These are phyloP conservation scores for Polyergus mexicanus DNA, from an alignment of 1,140 invertebrate genomes.

Conservation along the genomic window DNA sequence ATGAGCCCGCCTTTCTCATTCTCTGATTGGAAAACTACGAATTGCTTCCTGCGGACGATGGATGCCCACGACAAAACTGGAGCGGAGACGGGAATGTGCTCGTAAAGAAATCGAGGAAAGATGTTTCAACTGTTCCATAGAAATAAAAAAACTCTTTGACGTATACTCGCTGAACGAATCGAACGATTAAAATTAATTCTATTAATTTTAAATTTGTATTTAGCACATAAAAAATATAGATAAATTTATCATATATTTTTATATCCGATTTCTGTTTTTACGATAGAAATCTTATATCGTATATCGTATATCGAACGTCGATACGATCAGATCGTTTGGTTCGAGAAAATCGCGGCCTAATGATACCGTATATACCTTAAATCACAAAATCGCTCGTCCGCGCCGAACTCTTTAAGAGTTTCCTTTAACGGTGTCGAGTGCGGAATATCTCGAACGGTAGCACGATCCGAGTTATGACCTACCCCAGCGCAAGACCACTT, in stretches of 20 bases:
- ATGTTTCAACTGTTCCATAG: constrained; percentile 4
- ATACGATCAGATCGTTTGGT: neutral
- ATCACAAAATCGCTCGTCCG: constrained; percentile 41
- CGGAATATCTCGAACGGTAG: constrained; percentile 49
- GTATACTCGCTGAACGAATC: constrained; percentile 4
- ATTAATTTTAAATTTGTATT: neutral
- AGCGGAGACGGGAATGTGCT: constrained; percentile 3
- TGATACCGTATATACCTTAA: constrained; percentile 40
- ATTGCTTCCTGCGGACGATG: constrained; percentile 74
- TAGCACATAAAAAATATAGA: neutral
- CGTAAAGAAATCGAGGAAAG: constrained; percentile 40
- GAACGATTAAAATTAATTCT: neutral
- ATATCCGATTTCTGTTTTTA: neutral
- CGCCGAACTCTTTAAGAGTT: constrained; percentile 56
- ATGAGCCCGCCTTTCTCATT: constrained; percentile 69
- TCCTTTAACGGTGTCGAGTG: constrained; percentile 62
- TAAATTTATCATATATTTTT: neutral
- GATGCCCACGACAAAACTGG: constrained; percentile 64
- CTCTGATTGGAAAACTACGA: constrained; percentile 77
- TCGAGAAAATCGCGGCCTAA: constrained; percentile 41
- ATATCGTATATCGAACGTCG: neutral
- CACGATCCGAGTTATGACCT: constrained; percentile 65
- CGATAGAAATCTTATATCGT: neutral
- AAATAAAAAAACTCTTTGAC: constrained; percentile 39
- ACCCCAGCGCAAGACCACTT: constrained; percentile 43